phyloP scores from a whole-genome alignment of 37 sponge, comb jelly and placozoan genomes.

The Crambe crambe region DNA sequence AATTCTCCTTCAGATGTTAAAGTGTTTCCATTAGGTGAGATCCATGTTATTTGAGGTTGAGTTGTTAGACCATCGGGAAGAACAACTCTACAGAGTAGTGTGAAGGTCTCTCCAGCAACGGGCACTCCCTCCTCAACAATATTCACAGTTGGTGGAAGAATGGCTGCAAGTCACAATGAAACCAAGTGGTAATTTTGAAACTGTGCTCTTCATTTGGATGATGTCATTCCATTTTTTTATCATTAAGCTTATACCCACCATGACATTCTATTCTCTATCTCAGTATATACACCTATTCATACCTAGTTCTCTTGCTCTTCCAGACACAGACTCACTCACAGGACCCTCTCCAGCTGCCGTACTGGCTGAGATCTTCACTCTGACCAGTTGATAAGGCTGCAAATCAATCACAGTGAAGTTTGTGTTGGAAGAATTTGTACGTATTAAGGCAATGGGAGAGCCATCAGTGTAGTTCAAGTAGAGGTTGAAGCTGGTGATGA shows the following conservation, averaged over 20 bases:
- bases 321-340: background rate
- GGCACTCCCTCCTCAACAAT: background rate
- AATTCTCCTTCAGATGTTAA: constrained; percentile 10
- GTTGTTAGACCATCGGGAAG: background rate
- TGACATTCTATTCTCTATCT: no score
- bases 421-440: background rate
- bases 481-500: constrained; percentile 9
- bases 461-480: constrained; percentile 9
- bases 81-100: constrained; percentile 8
- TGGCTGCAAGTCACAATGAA: background rate
- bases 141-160: background rate
- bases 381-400: constrained; percentile 1
- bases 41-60: background rate
- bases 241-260: no score
- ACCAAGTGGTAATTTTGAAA: no score
- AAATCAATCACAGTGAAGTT: constrained; percentile 1
- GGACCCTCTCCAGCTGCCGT: constrained; percentile 23
- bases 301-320: constrained; percentile 14
- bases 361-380: constrained; percentile 6
- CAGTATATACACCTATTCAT: no score
- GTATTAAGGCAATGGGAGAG: background rate
- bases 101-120: constrained; percentile 12
- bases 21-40: background rate
- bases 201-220: no score
- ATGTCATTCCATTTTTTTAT: no score